Percentiles rank a stretch among this genome's conserved stretches.
phyloP scores from a whole-genome alignment of 2,797 vertebrate species.

The Phrynocephalus guinanensis region DNA sequence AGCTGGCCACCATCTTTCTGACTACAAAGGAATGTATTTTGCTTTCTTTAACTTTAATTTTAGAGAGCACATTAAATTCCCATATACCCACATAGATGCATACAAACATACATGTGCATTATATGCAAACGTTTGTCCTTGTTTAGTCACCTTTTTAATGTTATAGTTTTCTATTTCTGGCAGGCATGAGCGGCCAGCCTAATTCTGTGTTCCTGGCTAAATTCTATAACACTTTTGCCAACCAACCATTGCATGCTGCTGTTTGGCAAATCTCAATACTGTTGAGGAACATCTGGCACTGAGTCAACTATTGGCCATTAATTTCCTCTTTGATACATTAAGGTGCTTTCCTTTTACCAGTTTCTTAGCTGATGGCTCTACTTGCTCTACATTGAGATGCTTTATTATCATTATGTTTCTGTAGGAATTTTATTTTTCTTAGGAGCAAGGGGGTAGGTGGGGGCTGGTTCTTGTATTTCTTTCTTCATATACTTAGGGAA shows the following conservation, averaged over 20 bases:
- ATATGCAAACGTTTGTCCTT: neutral
- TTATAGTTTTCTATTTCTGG: no score
- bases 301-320: neutral
- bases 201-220: neutral
- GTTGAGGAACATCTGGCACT: neutral
- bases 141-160: no score
- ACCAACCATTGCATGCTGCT: neutral
- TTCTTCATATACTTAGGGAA: neutral
- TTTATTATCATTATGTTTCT: neutral
- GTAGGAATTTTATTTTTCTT: neutral
- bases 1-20: neutral
- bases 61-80: neutral
- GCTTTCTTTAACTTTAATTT: neutral
- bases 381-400: neutral
- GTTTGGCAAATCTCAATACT: neutral
- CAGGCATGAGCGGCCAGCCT: no score
- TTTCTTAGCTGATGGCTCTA: neutral
- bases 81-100: neutral
- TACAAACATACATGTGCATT: neutral
- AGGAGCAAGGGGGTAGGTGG: neutral
- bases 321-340: neutral
- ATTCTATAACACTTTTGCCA: neutral
- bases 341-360: neutral
- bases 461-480: neutral
- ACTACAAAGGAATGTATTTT: neutral